These are phyloP conservation scores for Scaptodrosophila lebanonensis DNA, from an alignment of 1,140 invertebrate genomes.

Conservation along the genomic window DNA sequence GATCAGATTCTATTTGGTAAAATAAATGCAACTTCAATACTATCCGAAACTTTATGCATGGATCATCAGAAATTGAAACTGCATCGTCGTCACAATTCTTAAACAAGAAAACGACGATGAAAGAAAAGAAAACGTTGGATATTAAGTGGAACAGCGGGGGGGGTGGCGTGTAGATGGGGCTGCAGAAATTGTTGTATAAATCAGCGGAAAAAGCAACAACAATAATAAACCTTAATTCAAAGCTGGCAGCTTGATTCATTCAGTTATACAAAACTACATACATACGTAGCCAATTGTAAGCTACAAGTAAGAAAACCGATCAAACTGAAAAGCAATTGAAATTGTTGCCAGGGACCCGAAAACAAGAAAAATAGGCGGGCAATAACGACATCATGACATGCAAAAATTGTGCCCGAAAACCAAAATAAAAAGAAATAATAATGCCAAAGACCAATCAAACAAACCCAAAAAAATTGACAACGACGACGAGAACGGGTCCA, in stretches of 20 bases:
- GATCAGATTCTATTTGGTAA: too few species aligned
- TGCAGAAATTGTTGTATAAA: conserved; percentile 62
- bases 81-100: conserved; percentile 68
- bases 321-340: conserved; percentile 49
- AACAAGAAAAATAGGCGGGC: conserved; percentile 22
- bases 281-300: conserved; percentile 43
- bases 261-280: conserved; percentile 29
- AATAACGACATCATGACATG: conserved; percentile 57
- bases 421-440: neutral
- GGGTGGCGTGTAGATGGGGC: neutral
- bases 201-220: conserved; percentile 58
- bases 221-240: conserved; percentile 75
- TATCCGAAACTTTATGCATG: conserved; percentile 39
- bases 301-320: conserved; percentile 60
- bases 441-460: conserved; percentile 20
- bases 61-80: conserved; percentile 70
- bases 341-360: conserved; percentile 49
- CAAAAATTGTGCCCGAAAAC: conserved; percentile 36
- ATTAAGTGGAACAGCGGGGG: neutral
- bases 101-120: conserved; percentile 51
- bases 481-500: conserved; percentile 10
- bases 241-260: conserved; percentile 68
- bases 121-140: neutral
- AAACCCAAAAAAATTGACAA: conserved; percentile 25
- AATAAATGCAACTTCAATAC: too few species aligned